Evolutionary conservation across 1,140 invertebrate genomes (phyloP), one percentile per base, ranked within the genome.

Genomic region (Micrasema longulum): DNA sequence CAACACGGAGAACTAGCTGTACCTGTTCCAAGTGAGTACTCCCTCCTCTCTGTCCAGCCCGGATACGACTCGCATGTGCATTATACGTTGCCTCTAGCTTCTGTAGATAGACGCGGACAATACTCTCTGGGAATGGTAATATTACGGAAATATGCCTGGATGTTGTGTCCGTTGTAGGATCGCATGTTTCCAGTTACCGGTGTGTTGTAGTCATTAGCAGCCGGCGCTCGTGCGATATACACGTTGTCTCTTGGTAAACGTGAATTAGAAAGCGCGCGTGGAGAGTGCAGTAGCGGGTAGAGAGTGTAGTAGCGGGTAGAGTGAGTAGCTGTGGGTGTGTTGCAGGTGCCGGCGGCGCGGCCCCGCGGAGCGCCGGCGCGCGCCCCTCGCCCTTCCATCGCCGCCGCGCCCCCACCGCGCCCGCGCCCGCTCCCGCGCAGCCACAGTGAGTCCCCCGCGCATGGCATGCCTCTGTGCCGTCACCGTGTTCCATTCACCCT

Each of bases 1-100:
- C 94, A 73, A 91, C 91, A 66, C 88, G 91, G 79, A 94, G 93
- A 84, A 88, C 90, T 76, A 87, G 86, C 76, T 96, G 94, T 83
- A 88, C 89, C 79, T 96, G 94, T 85, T 90, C 91, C 80, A 90
- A 90, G 89, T 90, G 82, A 89, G 89, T 87, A 11, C 14, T 43
- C 26, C 22, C 16, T 12, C 50, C n/a, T n/a, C 26, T 2, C 26
- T 7, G 3, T 2, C 26, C 26, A 2, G 3, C 26, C 26, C 26
- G 2, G 3, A 7, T 7, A 31, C 7, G 26, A 31, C n/a, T n/a
- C n/a, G n/a, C n/a, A n/a, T n/a, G n/a, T n/a, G n/a, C n/a, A n/a
- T n/a, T n/a, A n/a, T n/a, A n/a, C n/a, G n/a, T n/a, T n/a, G 26
- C 26, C 26, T 31, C 2, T 7, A 31, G 26, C 26, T 31, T 31